A percentile compares a stretch with the other conserved stretches of the same genome.
Conservation (phyloP, 2,797 vertebrate species). For the Gymnothorax javanicus region DNA sequence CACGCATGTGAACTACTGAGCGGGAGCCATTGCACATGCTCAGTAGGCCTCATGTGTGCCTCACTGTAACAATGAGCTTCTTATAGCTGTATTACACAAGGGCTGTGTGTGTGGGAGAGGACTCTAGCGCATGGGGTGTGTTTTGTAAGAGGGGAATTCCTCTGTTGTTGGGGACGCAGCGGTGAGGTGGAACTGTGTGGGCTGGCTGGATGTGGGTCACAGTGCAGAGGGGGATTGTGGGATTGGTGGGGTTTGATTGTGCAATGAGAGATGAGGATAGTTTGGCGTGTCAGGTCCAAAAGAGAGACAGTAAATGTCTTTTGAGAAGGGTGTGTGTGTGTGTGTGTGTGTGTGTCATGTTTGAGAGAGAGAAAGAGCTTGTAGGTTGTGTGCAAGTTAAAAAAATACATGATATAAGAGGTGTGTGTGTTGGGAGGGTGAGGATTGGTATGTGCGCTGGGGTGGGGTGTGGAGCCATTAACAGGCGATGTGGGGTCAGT, state of each 20-base stretch:
- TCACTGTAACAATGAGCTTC: neutral
- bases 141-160: neutral
- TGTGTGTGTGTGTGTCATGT: constrained; percentile 7
- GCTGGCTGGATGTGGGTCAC: neutral
- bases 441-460: neutral
- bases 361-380: neutral
- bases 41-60: neutral
- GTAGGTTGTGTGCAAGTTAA: neutral
- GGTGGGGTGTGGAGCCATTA: neutral
- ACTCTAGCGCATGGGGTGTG: neutral
- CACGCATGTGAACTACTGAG: too few relatives aligned
- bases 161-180: neutral
- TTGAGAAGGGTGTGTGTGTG: neutral
- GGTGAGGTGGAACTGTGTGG: neutral
- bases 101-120: neutral
- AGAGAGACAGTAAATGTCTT: neutral
- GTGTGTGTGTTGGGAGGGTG: neutral
- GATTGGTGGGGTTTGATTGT: neutral
- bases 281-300: neutral
- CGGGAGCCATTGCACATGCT: neutral
- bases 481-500: neutral
- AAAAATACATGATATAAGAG: neutral
- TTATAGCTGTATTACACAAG: neutral
- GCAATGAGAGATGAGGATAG: neutral
- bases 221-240: neutral